Conservation (phyloP, 2,888 invertebrate genomes). For the Ectemnius lituratus region DNA sequence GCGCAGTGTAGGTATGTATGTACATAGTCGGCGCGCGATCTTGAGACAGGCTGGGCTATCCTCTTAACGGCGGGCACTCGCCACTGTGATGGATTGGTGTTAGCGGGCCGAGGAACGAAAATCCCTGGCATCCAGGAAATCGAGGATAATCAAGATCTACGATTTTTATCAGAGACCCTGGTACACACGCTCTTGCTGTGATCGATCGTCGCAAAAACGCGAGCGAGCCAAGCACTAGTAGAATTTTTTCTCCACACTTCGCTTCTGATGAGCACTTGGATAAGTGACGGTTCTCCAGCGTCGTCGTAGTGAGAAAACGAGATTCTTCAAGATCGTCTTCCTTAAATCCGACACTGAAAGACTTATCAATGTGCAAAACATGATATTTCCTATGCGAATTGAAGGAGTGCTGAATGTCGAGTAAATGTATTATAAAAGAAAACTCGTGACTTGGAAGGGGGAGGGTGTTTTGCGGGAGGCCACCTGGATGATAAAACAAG, state of each 20-base stretch:
- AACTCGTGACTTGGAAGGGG: not conserved
- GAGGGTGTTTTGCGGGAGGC: not conserved
- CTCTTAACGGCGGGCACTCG: not conserved
- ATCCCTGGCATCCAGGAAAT: slow-evolving; percentile 22
- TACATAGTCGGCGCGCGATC: not conserved
- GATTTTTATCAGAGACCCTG: slow-evolving; percentile 29
- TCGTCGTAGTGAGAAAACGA: not conserved
- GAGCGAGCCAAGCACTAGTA: not conserved
- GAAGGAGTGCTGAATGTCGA: not conserved
- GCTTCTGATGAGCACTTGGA: not conserved
- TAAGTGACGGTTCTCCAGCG: not conserved
- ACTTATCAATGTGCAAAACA: not conserved
- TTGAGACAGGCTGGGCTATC: not conserved
- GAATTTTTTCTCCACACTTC: slow-evolving; percentile 3
- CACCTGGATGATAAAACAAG: no score
- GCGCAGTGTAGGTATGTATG: slow-evolving; percentile 19
- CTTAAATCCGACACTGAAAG: not conserved
- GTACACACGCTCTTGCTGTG: slow-evolving; percentile 1
- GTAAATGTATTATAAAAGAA: not conserved
- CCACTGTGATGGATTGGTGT: slow-evolving; percentile 38
- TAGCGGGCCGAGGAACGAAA: slow-evolving; percentile 34
- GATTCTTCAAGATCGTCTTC: not conserved
- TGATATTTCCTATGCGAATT: not conserved
- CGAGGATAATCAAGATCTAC: slow-evolving; percentile 7
- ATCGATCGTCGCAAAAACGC: slow-evolving; percentile 36